Conservation (phyloP, 2,797 vertebrate genomes). For the Myioborus miniatus region DNA sequence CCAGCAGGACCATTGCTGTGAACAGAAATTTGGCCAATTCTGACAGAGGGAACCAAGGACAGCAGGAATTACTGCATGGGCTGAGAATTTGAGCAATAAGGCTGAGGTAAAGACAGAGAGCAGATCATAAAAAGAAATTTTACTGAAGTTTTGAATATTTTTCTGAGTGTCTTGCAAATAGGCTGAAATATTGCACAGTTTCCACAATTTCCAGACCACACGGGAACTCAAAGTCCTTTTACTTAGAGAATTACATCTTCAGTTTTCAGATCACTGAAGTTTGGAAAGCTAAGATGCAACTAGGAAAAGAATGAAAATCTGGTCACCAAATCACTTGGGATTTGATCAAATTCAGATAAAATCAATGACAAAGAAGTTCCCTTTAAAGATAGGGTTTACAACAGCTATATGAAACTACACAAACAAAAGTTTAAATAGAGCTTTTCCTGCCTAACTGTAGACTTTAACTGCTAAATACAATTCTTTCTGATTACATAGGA, state of each 20-base stretch:
- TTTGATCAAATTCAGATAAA: background rate
- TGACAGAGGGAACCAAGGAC: background rate
- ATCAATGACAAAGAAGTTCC: background rate
- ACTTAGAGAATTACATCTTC: background rate
- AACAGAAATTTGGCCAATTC: background rate
- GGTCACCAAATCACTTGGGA: background rate
- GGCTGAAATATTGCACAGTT: background rate
- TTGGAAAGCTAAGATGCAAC: background rate
- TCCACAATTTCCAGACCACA: background rate
- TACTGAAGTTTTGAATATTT: background rate
- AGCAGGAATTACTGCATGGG: background rate
- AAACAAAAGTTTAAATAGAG: background rate
- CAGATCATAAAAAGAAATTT: background rate
- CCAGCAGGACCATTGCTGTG: background rate
- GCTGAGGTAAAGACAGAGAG: background rate
- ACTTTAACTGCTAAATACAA: background rate
- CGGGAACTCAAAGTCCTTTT: background rate
- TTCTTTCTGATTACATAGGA: background rate
- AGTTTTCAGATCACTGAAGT: background rate
- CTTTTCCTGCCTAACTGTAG: background rate
- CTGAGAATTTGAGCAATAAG: background rate
- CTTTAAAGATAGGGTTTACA: background rate
- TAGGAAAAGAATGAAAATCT: background rate
- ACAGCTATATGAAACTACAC: background rate
- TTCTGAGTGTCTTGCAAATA: background rate